Base-by-base conservation (phyloP, 2,797 vertebrate species). In the Sebastes baramenuke region DNA sequence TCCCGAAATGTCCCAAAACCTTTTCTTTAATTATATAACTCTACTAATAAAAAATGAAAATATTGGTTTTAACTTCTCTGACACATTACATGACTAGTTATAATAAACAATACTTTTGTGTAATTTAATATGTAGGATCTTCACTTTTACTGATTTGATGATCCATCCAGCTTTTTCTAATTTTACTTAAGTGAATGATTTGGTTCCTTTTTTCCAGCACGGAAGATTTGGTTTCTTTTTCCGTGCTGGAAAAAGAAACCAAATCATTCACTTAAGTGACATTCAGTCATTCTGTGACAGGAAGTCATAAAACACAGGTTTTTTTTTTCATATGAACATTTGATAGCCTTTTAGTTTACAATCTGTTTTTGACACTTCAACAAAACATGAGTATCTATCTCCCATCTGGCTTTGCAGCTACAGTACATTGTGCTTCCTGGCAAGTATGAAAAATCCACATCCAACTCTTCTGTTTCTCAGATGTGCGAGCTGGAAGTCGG, bases 401-500 rank as follows among this genome's bases (percentile, higher is more conserved):
- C 58, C 68, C 84, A 85, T 89, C 82, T 93, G 89, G 84, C 86
- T 67, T 67, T 42, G n/a, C 22, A 61, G 79, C 76, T 71, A 64
- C 52, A 72, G 70, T 79, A 69, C 75, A 55, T 73, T 75, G 30
- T 7, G 18, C 56, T 80, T 68, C 80, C 69, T 89, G 87, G 78
- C 74, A 85, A 36, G 64, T 69, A 12, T n/a, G 60, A 73, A 75
- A 67, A 64, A 67, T 83, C 72, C 54, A 24, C 62, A 61, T 88
- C 78, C 77, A 88, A 42, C 52, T 69, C 59, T 58, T 79, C 77
- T 83, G 76, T 82, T 79, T 87, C 67, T 93, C 82, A 87, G 76
- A 88, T 86, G 76, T 85, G 75, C 55, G 88, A 84, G 84, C 78
- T 82, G 80, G 77, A 90, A 64, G 88, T 85, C 65, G 36, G 86